Conservation (phyloP, 2,113 vertebrate species). For the Chaetorhynchus papuensis region DNA sequence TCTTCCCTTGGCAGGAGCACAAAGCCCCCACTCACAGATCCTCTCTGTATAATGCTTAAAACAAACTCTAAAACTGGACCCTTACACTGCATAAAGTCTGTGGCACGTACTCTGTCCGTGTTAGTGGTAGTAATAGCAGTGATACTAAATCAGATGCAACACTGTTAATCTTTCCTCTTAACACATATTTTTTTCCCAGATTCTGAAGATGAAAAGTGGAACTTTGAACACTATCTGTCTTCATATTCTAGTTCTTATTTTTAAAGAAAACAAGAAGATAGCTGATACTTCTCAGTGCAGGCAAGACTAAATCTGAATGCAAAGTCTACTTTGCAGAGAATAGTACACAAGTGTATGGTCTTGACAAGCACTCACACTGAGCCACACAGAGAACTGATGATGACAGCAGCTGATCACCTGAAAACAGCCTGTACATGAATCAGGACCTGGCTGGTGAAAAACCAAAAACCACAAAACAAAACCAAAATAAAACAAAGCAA, state of each 20-base stretch:
- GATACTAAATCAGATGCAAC: background rate
- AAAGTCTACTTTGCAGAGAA: background rate
- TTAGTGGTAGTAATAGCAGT: background rate
- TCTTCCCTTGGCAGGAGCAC: background rate
- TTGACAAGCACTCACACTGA: background rate
- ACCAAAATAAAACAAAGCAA: background rate
- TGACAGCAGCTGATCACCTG: background rate
- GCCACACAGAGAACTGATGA: background rate
- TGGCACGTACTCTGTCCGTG: background rate
- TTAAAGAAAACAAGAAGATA: background rate
- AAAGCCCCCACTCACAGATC: background rate
- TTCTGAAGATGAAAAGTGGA: background rate
- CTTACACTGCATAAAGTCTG: background rate
- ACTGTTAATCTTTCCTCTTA: background rate
- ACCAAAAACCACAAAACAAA: background rate
- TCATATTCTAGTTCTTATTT: background rate
- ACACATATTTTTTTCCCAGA: background rate
- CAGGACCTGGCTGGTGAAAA: background rate
- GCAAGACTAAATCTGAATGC: background rate
- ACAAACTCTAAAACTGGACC: background rate
- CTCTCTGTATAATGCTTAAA: background rate
- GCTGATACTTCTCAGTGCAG: background rate
- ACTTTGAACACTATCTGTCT: background rate
- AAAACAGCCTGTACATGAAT: background rate
- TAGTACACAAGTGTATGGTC: background rate